Evolutionary conservation across 2,888 invertebrate species (phyloP), one percentile per base, ranked within the genome.

Genomic region (Pinctada fucata): DNA sequence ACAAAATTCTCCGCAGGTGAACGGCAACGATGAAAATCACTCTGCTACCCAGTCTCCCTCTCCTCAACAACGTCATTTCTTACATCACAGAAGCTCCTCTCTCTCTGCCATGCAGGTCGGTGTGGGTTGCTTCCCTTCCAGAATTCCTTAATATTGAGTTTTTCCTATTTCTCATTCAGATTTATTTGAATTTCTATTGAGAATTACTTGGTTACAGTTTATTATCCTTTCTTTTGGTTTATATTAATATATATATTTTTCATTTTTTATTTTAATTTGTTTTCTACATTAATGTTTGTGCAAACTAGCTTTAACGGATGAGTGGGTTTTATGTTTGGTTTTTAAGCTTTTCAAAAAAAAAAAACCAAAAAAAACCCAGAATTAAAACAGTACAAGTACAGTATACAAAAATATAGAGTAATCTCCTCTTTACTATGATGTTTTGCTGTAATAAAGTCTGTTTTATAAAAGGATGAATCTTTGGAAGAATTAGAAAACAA

Each of bases 1-100:
- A 13, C 75, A 70, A 13, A 82, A 6, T 63, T 80, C 76, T 47
- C 83, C 85, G 16, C 84, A 82, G 50, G 73, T 80, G 2, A 89
- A 88, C 52, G 83, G 88, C 4, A 89, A 90, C 79, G 84, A 83
- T 49, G 88, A 88, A 8, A 83, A 78, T 63, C 84, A 80, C 51
- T 79, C 80, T 47, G 78, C 84, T 48, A 82, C 84, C 5, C 81
- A 86, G 16, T 74, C 82, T n/a, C 83, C 84, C 16, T 80, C 84
- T 3, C 83, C 76, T 16, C 73, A 79, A 16, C 80, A 75, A 49
- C 68, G 87, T 50, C 84, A 86, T 48, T 78, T 85, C 79, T 84
- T 88, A 72, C 90, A 90, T 74, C 86, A 87, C 16, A 83, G 90
- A 66, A 90, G 89, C 72, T 87, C 85, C 83, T 89, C 89, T 81